Conservation (phyloP, 2,888 invertebrate species). For the Cremastinae sp. region DNA sequence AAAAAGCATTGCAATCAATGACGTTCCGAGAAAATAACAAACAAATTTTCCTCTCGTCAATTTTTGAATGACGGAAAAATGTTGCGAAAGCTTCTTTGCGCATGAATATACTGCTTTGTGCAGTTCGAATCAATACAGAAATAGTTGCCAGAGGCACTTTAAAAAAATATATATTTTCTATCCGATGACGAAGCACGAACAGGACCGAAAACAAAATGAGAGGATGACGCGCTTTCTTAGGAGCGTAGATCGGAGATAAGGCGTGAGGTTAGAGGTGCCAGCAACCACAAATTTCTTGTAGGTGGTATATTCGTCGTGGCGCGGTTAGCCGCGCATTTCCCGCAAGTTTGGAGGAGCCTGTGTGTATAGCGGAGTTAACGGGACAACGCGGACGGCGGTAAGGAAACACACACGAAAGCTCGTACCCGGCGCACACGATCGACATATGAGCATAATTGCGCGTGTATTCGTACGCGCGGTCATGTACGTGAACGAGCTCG, state of each 20-base stretch:
- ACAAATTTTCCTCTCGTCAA: no score
- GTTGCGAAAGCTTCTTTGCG: no score
- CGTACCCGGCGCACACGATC: constrained; percentile 12
- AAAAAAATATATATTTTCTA: not conserved
- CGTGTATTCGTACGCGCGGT: constrained; percentile 2
- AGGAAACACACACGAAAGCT: constrained; percentile 35
- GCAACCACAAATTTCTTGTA: constrained; percentile 33
- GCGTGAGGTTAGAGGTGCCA: constrained; percentile 4
- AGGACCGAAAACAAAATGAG: not conserved
- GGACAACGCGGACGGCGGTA: constrained; percentile 29
- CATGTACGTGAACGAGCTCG: not conserved
- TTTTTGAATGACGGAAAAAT: no score
- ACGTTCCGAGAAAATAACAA: no score
- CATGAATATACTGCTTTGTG: not conserved
- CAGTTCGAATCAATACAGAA: not conserved
- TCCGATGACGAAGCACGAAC: not conserved
- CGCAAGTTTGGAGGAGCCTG: constrained; percentile 48
- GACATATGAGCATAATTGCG: constrained; percentile 32
- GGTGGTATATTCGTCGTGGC: constrained; percentile 14
- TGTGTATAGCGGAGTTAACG: constrained; percentile 35
- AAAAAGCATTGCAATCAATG: no score
- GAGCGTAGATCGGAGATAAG: not conserved
- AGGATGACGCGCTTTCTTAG: not conserved
- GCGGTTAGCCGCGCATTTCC: constrained; percentile 59
- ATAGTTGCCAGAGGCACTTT: not conserved